Base-by-base conservation (phyloP, 2,797 vertebrate species). In the Pseudochirops cupreus region DNA sequence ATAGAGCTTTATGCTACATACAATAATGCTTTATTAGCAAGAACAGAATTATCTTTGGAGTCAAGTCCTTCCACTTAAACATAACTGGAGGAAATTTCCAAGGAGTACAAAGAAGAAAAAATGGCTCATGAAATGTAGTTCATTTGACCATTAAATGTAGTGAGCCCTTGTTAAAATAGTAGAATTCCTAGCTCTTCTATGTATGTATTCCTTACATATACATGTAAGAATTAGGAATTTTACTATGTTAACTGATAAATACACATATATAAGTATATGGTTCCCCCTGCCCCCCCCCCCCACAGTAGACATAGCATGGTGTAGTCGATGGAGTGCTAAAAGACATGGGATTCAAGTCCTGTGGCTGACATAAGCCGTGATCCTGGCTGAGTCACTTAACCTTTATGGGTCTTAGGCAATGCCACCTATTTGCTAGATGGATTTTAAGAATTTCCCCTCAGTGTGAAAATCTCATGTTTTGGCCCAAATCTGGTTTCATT, bases 1-100 rank as follows among this genome's bases (percentile, higher is more conserved):
- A 97, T 97, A 96, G 95, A 92, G 94, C 95, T 95, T 87, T 87
- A 26, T 46, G 21, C 9, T 26, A 11, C 21, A 26, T 26, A 87
- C 24, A 87, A 87, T 87, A 50, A 28, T 5, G 13, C 39, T 87
- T 87, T 9, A 87, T 87, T 87, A 87, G 10, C 39, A 46, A 46
- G 74, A 11, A 50, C 74, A 46, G n/a, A 82, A 9, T 87, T 26
- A 50, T 46, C 74, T 87, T 28, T 46, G 39, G 39, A 46, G 10
- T 87, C 9, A 87, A 46, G 21, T 46, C 74, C 21, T 46, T 87
- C 21, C 39, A 87, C 26, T 87, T 50, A 87, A 87, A 87, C 39
- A 50, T 26, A 87, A 87, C 9, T 50, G 39, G 74, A 87, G 74
- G 9, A 50, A 50, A 50, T 87, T 87, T 87, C 21, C 74, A 87